A percentile compares a stretch with the other conserved stretches of the same genome.
phyloP scores from a whole-genome alignment of 2,113 vertebrate genomes.

The Podarcis cretensis region DNA sequence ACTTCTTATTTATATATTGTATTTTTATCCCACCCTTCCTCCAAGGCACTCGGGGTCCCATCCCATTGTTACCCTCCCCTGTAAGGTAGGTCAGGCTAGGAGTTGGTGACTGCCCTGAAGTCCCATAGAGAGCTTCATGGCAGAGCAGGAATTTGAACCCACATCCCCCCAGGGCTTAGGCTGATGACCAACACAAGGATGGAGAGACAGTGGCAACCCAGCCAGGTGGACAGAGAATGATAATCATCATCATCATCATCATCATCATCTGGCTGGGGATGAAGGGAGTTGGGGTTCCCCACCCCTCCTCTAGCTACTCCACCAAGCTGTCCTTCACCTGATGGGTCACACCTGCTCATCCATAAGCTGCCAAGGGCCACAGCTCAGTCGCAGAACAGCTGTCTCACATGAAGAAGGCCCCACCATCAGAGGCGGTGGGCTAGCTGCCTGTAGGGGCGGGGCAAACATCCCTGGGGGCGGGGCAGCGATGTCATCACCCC shows the following conservation, averaged over 20 bases:
- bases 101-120: not conserved
- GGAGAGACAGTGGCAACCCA: too few species aligned
- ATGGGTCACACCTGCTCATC: not conserved
- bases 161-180: not conserved
- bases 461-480: too few species aligned
- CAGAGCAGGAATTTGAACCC: not conserved
- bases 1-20: not conserved
- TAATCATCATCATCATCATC: too few species aligned
- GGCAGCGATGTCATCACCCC: too few species aligned
- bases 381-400: too few species aligned
- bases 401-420: not conserved
- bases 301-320: too few species aligned
- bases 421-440: too few species aligned
- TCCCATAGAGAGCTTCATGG: not conserved
- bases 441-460: too few species aligned
- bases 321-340: not conserved
- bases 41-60: not conserved
- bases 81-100: not conserved
- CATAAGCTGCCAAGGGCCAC: not conserved
- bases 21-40: not conserved
- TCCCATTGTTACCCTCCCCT: not conserved
- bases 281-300: too few species aligned
- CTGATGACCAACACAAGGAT: too few species aligned
- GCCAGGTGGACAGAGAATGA: too few species aligned
- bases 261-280: too few species aligned